Conservation (phyloP, 1,140 invertebrate species). For the Ostrea denselamellosa region DNA sequence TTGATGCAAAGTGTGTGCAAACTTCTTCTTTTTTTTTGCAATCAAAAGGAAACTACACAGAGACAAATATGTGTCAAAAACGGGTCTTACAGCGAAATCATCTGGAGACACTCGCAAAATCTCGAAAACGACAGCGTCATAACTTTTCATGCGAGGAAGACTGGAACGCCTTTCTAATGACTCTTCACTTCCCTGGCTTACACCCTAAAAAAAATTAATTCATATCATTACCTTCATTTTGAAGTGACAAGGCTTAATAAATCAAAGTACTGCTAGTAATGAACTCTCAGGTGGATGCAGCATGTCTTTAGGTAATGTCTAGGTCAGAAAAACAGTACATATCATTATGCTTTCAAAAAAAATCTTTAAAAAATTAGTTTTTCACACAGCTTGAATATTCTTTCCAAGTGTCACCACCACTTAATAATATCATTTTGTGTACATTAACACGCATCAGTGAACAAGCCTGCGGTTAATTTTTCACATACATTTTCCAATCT, state of each 20-base stretch:
- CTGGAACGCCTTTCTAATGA: slow-evolving; percentile 71
- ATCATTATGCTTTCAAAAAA: too few relatives aligned
- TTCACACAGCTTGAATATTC: too few relatives aligned
- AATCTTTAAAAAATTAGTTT: too few relatives aligned
- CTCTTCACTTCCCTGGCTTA: slow-evolving; percentile 71
- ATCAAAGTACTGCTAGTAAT: not conserved
- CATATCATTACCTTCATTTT: not conserved
- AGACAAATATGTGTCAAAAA: not conserved
- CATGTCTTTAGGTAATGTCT: not conserved
- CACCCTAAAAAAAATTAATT: slow-evolving; percentile 56
- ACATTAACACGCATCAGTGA: too few relatives aligned
- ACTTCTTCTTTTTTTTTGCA: too few relatives aligned
- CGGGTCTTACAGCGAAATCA: slow-evolving; percentile 79
- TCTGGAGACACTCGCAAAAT: slow-evolving; percentile 80
- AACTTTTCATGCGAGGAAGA: slow-evolving; percentile 76
- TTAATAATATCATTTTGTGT: too few relatives aligned
- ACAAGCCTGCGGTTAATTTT: too few relatives aligned
- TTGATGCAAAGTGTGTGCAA: too few relatives aligned
- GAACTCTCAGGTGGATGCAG: not conserved
- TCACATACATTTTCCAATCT: too few relatives aligned
- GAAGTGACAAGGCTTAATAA: not conserved
- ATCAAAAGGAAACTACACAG: too few relatives aligned
- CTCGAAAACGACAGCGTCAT: slow-evolving; percentile 81
- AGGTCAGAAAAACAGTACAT: too few relatives aligned
- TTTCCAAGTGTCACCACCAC: too few relatives aligned